Percentiles rank a stretch among this genome's conserved stretches.
phyloP scores from a whole-genome alignment of 2,113 vertebrate genomes.

The Oncorhynchus kisutch region DNA sequence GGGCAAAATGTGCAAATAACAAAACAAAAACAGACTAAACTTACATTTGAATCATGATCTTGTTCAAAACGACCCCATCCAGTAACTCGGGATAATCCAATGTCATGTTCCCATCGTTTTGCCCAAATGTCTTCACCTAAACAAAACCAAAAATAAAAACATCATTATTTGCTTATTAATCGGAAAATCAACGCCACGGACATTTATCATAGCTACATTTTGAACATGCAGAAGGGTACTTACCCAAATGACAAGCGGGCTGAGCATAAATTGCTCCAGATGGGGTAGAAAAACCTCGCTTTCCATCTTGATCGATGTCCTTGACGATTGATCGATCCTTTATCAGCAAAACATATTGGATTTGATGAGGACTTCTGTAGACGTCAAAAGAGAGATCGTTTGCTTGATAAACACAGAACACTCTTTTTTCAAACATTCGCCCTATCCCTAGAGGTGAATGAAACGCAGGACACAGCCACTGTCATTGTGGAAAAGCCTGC shows the following conservation, averaged over 20 bases:
- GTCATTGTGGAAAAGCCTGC: constrained; percentile 1
- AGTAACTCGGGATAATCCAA: constrained; percentile 63
- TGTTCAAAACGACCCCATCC: constrained; percentile 68
- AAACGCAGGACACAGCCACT: not conserved
- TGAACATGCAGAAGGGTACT: constrained; percentile 20
- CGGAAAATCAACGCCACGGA: not conserved
- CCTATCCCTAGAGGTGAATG: not conserved
- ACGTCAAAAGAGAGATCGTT: not conserved
- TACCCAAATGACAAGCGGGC: constrained; percentile 74
- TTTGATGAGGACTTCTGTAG: not conserved
- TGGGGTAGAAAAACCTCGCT: constrained; percentile 49
- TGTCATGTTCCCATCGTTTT: constrained; percentile 46
- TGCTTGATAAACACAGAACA: not conserved
- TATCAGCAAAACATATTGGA: constrained; percentile 9
- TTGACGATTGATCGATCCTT: not conserved
- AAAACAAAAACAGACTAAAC: constrained; percentile 20
- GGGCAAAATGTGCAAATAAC: not conserved
- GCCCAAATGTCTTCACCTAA: constrained; percentile 68
- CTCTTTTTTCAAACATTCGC: not conserved
- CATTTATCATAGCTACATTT: not conserved
- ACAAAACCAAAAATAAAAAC: not conserved
- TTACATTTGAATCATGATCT: constrained; percentile 73
- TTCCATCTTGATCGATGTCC: constrained; percentile 55
- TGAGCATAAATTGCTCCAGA: constrained; percentile 70
- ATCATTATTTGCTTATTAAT: not conserved